phyloP scores from a whole-genome alignment of 2,888 invertebrate genomes.

The Brenthis daphne region DNA sequence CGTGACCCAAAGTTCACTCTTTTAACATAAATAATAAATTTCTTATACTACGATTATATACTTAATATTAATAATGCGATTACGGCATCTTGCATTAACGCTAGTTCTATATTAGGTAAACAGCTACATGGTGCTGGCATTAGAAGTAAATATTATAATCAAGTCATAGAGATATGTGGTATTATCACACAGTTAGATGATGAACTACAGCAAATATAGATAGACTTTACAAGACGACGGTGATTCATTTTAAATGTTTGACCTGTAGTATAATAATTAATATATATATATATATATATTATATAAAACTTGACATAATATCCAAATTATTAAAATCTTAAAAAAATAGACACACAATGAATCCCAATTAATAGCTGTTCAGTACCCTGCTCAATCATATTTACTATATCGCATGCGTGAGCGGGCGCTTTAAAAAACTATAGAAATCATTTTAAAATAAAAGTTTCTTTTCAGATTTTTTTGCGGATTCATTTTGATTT shows the following conservation, averaged over 20 bases:
- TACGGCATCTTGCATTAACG: neutral
- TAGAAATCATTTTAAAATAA: too few species aligned
- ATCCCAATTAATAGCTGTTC: too few species aligned
- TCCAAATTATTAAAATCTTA: too few species aligned
- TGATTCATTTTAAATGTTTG: neutral
- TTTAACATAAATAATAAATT: constrained; percentile 2
- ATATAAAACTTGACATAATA: too few species aligned
- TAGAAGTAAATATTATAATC: constrained; percentile 6
- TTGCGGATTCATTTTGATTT: too few species aligned
- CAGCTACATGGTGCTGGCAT: neutral
- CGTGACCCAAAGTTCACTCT: neutral
- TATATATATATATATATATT: neutral
- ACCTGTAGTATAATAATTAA: neutral
- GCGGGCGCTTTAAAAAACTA: too few species aligned
- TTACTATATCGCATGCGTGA: too few species aligned
- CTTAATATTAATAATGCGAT: neutral
- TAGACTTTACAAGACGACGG: neutral
- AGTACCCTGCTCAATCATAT: too few species aligned
- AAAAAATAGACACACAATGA: too few species aligned
- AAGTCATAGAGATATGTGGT: constrained; percentile 28
- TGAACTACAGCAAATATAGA: constrained; percentile 3
- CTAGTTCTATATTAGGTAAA: neutral
- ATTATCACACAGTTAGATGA: constrained; percentile 29
- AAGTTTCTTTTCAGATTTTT: too few species aligned
- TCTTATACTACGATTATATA: neutral